Percentiles rank a stretch among this genome's conserved stretches.
Evolutionary conservation across 2,797 vertebrate genomes (phyloP).

Genomic region (Lepilemur ruficaudatus): DNA sequence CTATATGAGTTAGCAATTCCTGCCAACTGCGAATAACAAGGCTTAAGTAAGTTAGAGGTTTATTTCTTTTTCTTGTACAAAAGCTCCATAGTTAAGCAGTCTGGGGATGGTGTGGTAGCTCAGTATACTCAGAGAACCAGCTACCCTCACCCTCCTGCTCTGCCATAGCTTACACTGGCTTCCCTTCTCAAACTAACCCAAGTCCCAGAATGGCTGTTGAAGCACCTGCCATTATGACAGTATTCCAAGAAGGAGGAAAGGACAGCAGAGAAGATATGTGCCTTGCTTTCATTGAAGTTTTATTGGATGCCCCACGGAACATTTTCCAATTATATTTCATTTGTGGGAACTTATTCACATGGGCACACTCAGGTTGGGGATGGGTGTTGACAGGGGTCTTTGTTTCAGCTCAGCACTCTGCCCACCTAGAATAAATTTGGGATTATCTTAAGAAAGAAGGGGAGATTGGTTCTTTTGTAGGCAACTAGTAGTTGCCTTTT

Average conservation of each 20-base stretch:
- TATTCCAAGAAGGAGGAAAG: background rate
- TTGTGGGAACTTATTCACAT: background rate
- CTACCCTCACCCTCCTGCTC: fast-evolving
- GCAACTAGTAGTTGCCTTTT: background rate
- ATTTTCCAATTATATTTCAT: background rate
- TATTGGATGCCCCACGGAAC: background rate
- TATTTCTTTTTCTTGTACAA: background rate
- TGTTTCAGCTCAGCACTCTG: background rate
- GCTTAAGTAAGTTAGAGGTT: background rate
- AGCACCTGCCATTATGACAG: background rate
- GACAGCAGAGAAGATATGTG: background rate
- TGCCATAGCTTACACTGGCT: background rate
- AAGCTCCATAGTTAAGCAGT: background rate
- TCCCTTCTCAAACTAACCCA: background rate
- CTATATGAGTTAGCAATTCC: background rate
- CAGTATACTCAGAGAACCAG: background rate
- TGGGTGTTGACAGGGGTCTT: background rate
- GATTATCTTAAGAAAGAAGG: background rate
- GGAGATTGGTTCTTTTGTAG: background rate
- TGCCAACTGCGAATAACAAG: background rate
- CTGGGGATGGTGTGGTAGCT: background rate
- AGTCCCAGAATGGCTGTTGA: background rate
- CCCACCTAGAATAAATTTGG: background rate
- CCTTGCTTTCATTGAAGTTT: background rate
- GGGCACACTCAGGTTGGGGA: fast-evolving